Conservation (phyloP, 1,140 invertebrate genomes). For the Halotydeus destructor region DNA sequence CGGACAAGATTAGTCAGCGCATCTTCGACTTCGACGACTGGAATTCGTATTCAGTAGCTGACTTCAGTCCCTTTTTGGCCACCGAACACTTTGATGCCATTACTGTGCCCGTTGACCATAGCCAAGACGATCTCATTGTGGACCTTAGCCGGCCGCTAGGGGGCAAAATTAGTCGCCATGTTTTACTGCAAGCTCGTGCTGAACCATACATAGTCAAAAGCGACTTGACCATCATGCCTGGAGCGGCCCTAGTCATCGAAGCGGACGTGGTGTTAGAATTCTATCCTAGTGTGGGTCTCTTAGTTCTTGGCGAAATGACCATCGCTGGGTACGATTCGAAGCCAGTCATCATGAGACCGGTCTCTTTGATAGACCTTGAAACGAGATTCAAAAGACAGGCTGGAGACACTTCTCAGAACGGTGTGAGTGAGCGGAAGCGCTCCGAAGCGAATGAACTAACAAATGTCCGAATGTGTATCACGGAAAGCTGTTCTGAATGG, state of each 20-base stretch:
- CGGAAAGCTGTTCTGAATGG: slow-evolving; percentile 22
- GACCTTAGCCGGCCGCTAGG: slow-evolving; percentile 47
- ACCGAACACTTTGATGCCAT: slow-evolving; percentile 20
- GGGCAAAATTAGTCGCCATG: slow-evolving; percentile 52
- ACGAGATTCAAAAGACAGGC: neutral
- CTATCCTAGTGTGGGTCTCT: slow-evolving; percentile 82
- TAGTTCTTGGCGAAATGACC: slow-evolving; percentile 75
- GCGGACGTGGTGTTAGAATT: slow-evolving; percentile 77
- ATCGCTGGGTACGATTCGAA: slow-evolving; percentile 53
- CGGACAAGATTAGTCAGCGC: slow-evolving; percentile 45
- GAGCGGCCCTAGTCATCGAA: slow-evolving; percentile 53
- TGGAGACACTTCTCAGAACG: neutral
- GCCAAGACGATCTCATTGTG: slow-evolving; percentile 10
- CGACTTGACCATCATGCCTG: slow-evolving; percentile 93
- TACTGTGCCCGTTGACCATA: slow-evolving; percentile 7
- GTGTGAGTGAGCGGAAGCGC: slow-evolving; percentile 15
- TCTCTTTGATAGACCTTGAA: slow-evolving; percentile 9
- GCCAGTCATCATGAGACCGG: slow-evolving; percentile 63
- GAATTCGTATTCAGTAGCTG: slow-evolving; percentile 88
- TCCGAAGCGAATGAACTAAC: slow-evolving; percentile 19
- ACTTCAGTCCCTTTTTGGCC: slow-evolving; percentile 63
- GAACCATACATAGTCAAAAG: slow-evolving; percentile 60
- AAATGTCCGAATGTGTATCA: slow-evolving; percentile 21
- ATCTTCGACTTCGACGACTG: slow-evolving; percentile 99
- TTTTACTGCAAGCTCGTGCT: slow-evolving; percentile 40